Percentiles rank a stretch among this genome's conserved stretches.
phyloP scores from a whole-genome alignment of 2,797 vertebrate species.

The Antrozous pallidus region DNA sequence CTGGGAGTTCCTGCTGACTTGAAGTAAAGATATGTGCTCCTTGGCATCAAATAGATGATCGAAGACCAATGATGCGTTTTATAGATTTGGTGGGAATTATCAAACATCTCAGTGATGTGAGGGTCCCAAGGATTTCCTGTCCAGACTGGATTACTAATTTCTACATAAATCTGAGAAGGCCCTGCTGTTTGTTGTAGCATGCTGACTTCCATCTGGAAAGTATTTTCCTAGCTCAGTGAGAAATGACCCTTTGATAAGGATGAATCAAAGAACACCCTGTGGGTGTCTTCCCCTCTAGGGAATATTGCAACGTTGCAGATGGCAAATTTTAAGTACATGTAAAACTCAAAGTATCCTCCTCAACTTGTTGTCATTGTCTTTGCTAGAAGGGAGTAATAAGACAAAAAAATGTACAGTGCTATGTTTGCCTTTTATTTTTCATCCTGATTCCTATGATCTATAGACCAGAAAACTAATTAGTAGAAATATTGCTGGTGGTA shows the following conservation, averaged over 20 bases:
- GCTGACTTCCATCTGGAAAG: background rate
- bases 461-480: background rate
- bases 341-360: background rate
- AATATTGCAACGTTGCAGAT: background rate
- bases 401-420: background rate
- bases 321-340: background rate
- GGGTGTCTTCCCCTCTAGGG: background rate
- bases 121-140: background rate
- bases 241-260: background rate
- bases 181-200: background rate
- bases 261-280: background rate
- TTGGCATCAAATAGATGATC: background rate
- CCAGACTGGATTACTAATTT: background rate
- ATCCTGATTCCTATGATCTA: background rate
- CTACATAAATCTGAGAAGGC: background rate
- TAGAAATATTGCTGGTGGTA: background rate
- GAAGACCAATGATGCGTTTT: background rate
- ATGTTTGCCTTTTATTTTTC: background rate
- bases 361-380: background rate
- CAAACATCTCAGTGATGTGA: background rate
- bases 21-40: background rate
- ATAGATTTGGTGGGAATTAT: background rate
- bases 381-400: background rate
- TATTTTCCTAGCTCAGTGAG: background rate
- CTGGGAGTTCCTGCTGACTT: background rate